A percentile compares a stretch with the other conserved stretches of the same genome.
Evolutionary conservation across 2,113 vertebrate species (phyloP).

Genomic region (Tragelaphus buxtoni): DNA sequence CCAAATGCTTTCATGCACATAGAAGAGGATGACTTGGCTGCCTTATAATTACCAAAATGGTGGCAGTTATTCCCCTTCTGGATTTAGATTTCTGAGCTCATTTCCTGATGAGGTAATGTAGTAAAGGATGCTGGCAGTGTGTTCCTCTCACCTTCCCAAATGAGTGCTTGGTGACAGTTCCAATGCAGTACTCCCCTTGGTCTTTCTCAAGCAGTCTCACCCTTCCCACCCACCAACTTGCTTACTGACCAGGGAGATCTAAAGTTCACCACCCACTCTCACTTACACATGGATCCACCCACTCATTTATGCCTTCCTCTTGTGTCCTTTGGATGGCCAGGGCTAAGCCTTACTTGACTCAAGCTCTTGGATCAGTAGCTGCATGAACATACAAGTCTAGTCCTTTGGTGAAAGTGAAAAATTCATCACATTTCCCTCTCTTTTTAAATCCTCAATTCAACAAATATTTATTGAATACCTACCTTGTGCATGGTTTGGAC

Average conservation of each 20-base stretch:
- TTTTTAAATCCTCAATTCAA: not conserved
- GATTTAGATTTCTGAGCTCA: not conserved
- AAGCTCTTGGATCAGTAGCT: not conserved
- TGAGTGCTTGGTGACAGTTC: not conserved
- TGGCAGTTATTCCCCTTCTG: not conserved
- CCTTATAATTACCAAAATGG: not conserved
- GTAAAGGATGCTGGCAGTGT: not conserved
- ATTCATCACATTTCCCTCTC: not conserved
- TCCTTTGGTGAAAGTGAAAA: slow-evolving; percentile 14
- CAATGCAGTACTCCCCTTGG: not conserved
- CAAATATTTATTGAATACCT: not conserved
- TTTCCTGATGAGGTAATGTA: not conserved
- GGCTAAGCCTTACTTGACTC: not conserved
- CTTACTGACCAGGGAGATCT: not conserved
- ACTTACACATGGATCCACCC: not conserved
- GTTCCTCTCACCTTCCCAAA: not conserved
- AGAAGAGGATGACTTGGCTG: not conserved
- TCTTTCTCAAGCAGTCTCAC: not conserved
- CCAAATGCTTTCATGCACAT: not conserved
- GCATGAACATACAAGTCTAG: not conserved
- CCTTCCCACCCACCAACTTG: not conserved
- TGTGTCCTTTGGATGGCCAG: not conserved
- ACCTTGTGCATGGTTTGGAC: not conserved
- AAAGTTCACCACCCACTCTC: not conserved
- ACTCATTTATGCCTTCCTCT: not conserved